Evolutionary conservation across 1,140 invertebrate genomes (phyloP), one percentile per base, ranked within the genome.

Genomic region (Cydia pomonella): DNA sequence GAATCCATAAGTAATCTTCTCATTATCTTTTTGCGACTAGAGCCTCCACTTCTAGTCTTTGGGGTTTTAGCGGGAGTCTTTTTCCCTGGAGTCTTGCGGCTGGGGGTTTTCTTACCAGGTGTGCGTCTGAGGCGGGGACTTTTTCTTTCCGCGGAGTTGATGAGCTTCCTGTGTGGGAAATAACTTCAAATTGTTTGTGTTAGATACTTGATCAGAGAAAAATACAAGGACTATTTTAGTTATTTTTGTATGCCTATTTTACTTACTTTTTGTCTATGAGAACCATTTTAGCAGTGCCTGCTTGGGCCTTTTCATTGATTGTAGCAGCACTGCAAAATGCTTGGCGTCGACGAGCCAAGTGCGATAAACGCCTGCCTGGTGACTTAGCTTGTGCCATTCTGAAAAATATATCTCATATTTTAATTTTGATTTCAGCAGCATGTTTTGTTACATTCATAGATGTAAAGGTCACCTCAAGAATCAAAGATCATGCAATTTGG

Each of bases 361-460:
- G 95, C 71, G 94, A 96, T 44, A 96, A 83, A 47, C 95, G 89
- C 73, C 95, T 94, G 0, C 95, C 95, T 0, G 96, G 95, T 47
- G 95, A 96, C 80, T 95, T 95, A 2, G 93, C 93, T 75, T 92
- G 93, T 7, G 87, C 86, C 84, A 92, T 81, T 53, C 90, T 92
- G 74, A 13, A 29, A 44, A 47, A 21, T 7, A 9, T 44, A 44
- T n/a, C n/a, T n/a, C n/a, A n/a, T n/a, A n/a, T n/a, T n/a, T n/a
- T n/a, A n/a, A n/a, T n/a, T n/a, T n/a, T n/a, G n/a, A n/a, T n/a
- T n/a, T n/a, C n/a, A n/a, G n/a, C n/a, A n/a, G n/a, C n/a, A n/a
- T n/a, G n/a, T n/a, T n/a, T n/a, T n/a, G n/a, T n/a, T n/a, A n/a
- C n/a, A n/a, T n/a, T n/a, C n/a, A n/a, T n/a, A n/a, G n/a, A n/a